Evolutionary conservation across 2,888 invertebrate genomes (phyloP), one percentile per base, ranked within the genome.

Genomic region (Pristionchus maxplancki): DNA sequence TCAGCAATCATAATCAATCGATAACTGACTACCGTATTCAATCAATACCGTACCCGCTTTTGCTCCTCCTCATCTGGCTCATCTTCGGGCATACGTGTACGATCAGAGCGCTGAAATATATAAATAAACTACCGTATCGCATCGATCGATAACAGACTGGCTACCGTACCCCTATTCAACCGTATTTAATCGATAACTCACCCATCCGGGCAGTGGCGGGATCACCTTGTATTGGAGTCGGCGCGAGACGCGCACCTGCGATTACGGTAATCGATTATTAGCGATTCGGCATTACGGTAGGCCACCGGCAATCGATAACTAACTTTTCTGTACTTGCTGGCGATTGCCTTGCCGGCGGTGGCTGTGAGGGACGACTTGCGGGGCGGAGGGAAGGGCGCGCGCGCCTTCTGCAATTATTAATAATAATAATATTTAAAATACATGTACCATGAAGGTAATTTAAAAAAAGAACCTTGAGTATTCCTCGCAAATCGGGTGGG

Each of bases 191-290:
- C 37, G 13, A 31, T 37, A 71, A 44, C 78, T 40, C 24, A 78
- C 78, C 78, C 78, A 78, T 44, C 78, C 78, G 37, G 78, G 44
- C 11, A 78, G 78, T n/a, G 78, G 44, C 9, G 78, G 78, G 48
- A 78, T 78, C 44, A 78, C 44, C 28, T 78, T 78, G 48, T 48
- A 44, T 0, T 78, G 11, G n/a, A 78, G 78, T 1, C 28, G 6
- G 78, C 78, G 78, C 0, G 44, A 78, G 78, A 78, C 44, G 11
- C 78, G 78, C 9, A 78, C 78, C 78, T 78, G n/a, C 1, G 24
- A 67, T 58, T 58, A 58, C 58, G 58, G n/a, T 78, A 78, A 44
- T 44, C n/a, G 58, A 24, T 78, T 34, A 48, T 40, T 5, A n/a
- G n/a, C n/a, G n/a, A n/a, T 9, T 37, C 8, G 64, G 8, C 37